These are phyloP conservation scores for Enteromius treurensis DNA, from an alignment of 2,797 vertebrate genomes.

Conservation along the genomic window DNA sequence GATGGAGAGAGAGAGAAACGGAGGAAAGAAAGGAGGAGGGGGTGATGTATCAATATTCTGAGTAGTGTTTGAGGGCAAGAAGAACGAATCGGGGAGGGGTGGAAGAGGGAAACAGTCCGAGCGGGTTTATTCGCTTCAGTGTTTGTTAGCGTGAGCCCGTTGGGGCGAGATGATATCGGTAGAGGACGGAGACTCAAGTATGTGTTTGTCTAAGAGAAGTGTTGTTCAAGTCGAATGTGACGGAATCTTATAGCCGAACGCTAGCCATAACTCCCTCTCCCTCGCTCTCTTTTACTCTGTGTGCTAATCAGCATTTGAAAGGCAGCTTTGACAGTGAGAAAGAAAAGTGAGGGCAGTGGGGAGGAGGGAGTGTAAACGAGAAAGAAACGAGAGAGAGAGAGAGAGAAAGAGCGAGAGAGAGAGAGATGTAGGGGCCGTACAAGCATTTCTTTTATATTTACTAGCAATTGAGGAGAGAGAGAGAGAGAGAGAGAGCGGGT, in stretches of 20 bases:
- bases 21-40: conserved; percentile 68
- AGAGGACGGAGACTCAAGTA: conserved; percentile 51
- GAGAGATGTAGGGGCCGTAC: conserved; percentile 79
- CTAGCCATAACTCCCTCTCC: conserved; percentile 43
- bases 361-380: conserved; percentile 64
- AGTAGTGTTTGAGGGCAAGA: conserved; percentile 87
- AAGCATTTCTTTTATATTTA: conserved; percentile 88
- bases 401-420: conserved; percentile 63
- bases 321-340: conserved; percentile 83
- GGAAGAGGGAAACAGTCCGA: conserved; percentile 72
- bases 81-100: conserved; percentile 75
- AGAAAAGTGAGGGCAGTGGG: conserved; percentile 71
- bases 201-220: conserved; percentile 47
- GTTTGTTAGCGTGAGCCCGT: conserved; percentile 34
- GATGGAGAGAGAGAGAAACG: conserved; percentile 74
- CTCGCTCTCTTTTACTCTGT: conserved; percentile 67
- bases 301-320: conserved; percentile 89
- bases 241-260: conserved; percentile 28
- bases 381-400: conserved; percentile 67
- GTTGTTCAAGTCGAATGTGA: conserved; percentile 55
- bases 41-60: conserved; percentile 88
- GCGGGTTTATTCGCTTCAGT: conserved; percentile 78
- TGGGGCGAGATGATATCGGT: conserved; percentile 44
- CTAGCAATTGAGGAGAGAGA: conserved; percentile 73
- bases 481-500: conserved; percentile 67